These are phyloP conservation scores for Myiozetetes cayanensis DNA, from an alignment of 2,113 vertebrate species.

Conservation along the genomic window DNA sequence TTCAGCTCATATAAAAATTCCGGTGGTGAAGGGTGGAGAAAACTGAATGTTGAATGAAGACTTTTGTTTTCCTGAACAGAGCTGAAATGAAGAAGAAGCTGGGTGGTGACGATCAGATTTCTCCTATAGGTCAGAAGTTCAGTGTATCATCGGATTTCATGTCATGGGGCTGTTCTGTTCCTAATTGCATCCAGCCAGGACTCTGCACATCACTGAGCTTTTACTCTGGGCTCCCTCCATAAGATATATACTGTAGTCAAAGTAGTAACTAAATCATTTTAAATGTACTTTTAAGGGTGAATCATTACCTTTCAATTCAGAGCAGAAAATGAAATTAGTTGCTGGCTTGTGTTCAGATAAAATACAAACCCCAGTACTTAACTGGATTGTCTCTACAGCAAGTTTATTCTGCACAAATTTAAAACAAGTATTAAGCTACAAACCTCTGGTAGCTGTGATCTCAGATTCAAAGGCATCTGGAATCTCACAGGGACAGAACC, in stretches of 20 bases:
- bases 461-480: not conserved
- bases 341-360: not conserved
- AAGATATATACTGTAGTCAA: not conserved
- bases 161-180: slow-evolving; percentile 15
- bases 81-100: slow-evolving; percentile 18
- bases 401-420: not conserved
- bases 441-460: not conserved
- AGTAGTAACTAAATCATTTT: not conserved
- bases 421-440: not conserved
- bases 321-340: not conserved
- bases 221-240: not conserved
- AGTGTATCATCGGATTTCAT: slow-evolving; percentile 11
- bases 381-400: not conserved
- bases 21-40: not conserved
- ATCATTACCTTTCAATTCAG: not conserved
- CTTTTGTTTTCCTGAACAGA: slow-evolving; percentile 24
- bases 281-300: slow-evolving; percentile 1
- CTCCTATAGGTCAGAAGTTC: slow-evolving; percentile 50
- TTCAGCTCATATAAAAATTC: slow-evolving; percentile 25
- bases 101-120: slow-evolving; percentile 7
- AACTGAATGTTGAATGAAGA: slow-evolving; percentile 7
- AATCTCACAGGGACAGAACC: not conserved
- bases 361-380: not conserved
- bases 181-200: slow-evolving; percentile 16
- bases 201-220: not conserved